Evolutionary conservation across 1,140 invertebrate genomes (phyloP), one percentile per base, ranked within the genome.

Genomic region (Zaprionus gabonicus): DNA sequence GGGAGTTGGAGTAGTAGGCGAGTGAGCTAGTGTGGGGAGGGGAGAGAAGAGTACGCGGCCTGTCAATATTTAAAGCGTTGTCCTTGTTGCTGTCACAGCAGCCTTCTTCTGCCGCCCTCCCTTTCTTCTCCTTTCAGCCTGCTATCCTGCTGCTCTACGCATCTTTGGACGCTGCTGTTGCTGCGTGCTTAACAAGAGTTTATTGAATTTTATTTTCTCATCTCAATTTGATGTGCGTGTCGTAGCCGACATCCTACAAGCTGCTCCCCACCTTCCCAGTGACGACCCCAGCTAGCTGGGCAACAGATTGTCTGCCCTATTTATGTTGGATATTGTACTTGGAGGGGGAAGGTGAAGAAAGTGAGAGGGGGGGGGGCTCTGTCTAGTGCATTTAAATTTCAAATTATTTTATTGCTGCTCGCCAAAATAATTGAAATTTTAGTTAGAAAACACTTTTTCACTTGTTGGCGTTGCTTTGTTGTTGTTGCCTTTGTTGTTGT

Each of bases 141-240:
- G 31, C 31, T 10, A 34, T 34, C 31, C 31, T 20, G 23, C 36
- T 66, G 38, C 53, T 31, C 27, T 27, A 23, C 27, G 20, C 51
- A 27, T 27, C 51, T 56, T 38, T 64, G 64, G 76, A 62, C 60
- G 60, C 62, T 66, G 62, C 53, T 36, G 57, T 58, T 44, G 74
- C 70, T 85, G 70, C 85, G 85, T 90, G 85, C 86, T 85, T 90
- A 90, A 90, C 85, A 90, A 90, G 85, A 90, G 86, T 90, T 90
- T 90, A 90, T 90, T 90, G 86, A 90, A 90, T 90, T 90, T 88
- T 91, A 85, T 90, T 90, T 90, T 85, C 81, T 85, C 85, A 85
- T 90, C 85, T 90, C 86, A 91, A 82, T 91, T 90, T 90, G 85
- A 88, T 88, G 85, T 79, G 79, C 82, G 75, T 80, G 80, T 78